These are phyloP conservation scores for Calephelis virginiensis DNA, from an alignment of 1,140 invertebrate genomes.

Conservation along the genomic window DNA sequence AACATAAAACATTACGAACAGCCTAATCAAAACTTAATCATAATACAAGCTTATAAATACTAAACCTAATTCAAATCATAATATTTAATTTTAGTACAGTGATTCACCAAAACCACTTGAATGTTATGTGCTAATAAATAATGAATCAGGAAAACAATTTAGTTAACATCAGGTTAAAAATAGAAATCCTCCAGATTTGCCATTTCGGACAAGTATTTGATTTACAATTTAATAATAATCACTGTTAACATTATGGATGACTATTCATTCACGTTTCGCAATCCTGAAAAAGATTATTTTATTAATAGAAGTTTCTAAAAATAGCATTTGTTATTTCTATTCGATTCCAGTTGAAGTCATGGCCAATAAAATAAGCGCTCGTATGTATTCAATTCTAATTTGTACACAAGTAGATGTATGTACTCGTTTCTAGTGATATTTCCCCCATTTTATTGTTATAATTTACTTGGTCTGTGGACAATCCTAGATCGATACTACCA, in stretches of 20 bases:
- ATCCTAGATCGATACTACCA: too few species aligned
- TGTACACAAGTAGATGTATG: neutral
- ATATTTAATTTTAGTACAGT: slow-evolving; percentile 7
- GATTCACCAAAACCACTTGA: neutral
- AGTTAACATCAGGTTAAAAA: neutral
- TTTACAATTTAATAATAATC: neutral
- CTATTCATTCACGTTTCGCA: neutral
- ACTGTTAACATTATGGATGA: neutral
- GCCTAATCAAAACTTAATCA: too few species aligned
- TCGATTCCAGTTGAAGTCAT: neutral
- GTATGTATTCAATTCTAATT: slow-evolving; percentile 3
- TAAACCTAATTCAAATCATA: neutral
- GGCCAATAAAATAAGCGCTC: neutral
- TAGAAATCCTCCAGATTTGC: neutral
- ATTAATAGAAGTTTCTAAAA: neutral
- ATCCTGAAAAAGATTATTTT: neutral
- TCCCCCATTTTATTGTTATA: neutral
- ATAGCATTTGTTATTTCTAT: neutral
- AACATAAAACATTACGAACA: too few species aligned
- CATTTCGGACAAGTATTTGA: neutral
- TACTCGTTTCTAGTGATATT: neutral
- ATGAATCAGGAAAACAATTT: slow-evolving; percentile 4
- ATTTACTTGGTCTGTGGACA: too few species aligned
- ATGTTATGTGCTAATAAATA: neutral
- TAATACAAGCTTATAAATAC: too few species aligned